Base-by-base conservation (phyloP, 2,113 vertebrate species). In the Ciconia maguari region DNA sequence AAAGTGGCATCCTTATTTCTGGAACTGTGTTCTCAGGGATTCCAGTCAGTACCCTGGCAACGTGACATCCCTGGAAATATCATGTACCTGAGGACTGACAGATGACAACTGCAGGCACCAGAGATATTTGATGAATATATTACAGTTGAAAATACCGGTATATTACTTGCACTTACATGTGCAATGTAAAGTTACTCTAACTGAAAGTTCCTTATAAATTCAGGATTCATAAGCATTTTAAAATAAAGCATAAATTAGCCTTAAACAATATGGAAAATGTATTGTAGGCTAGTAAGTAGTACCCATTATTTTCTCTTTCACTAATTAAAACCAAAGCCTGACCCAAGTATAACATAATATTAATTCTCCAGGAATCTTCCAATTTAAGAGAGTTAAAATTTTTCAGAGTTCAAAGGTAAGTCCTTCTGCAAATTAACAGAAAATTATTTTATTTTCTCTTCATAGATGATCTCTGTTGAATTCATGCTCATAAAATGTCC, bases 11-110 rank as follows among this genome's bases (percentile, higher is more conserved):
- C 74, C 41, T 26, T 24, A 20, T 16, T 58, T 60, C 52, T 87
- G 74, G 78, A 34, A 4, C 8, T 9, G 30, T 22, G 7, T n/a
- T 62, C 38, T 52, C 27, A 42, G 46, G 34, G 20, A 17, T 22
- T 66, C 29, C 61, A 52, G 36, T 10, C 46, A 75, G 41, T 14
- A 6, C 49, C 42, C 14, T 51, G 48, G 55, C 3, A 55, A 8
- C 1, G 5, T 22, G 83, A n/a, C 61, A 52, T 2, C 91, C 68
- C 69, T 42, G 58, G 9, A 60, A 52, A 6, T 1, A 1, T 0
- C 51, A 6, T 11, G 17, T 5, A 7, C 42, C 42, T 38, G 55
- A 70, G 32, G 16, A 57, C 44, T 42, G 66, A 16, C 19, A 32
- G 22, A 1, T 16, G 76, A 21, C 44, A 34, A 12, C 16, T 51